Evolutionary conservation across 2,113 vertebrate species (phyloP), one percentile per base, ranked within the genome.

Genomic region (Tringa solitaria): DNA sequence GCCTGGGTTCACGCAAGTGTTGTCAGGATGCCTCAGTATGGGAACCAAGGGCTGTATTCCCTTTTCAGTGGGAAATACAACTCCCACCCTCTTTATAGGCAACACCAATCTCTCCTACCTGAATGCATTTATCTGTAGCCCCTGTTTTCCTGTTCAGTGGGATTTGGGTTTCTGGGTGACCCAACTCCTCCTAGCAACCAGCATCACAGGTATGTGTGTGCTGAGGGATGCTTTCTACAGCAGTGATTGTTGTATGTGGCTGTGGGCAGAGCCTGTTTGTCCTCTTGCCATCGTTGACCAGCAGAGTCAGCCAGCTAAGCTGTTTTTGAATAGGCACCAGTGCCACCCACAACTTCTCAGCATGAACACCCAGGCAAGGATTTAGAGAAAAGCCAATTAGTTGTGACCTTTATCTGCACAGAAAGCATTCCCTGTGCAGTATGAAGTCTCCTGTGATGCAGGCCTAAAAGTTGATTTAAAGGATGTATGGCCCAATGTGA

Each of bases 351-450:
- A 56, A 75, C 56, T 7, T 9, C 79, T 80, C 68, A 24, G 83
- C 12, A 4, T 50, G 73, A 93, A 64, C 83, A 86, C 72, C 80
- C 91, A 63, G 80, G 80, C 86, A 70, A 92, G 76, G 86, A 67
- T 89, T 90, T 95, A 91, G 79, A 92, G 93, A 77, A 93, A 97
- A 96, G 91, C 73, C 69, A 95, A 81, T 96, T 87, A 95, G 80
- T 67, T 87, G 68, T 95, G 93, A 95, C 91, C 68, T 88, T 93
- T 81, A 37, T 78, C 18, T 78, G 68, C 46, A 33, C 76, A 74
- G 89, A 92, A 92, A 74, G 83, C 64, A 26, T 87, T 95, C 73
- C 50, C 46, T 70, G 30, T 72, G 89, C 39, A 15, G 91, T n/a
- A 22, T 0, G 4, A 84, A n/a, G 64, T 89, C 46, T 75, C 64